Conservation (phyloP, 2,113 vertebrate genomes). For the cat (Felis catus) region F.catus_Fca126_mat1.0 CM031420.1:89836001-89836500, state of each 20-base stretch:
- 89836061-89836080: background rate
- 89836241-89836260: background rate
- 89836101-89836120: background rate
- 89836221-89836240: background rate
- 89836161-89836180: background rate
- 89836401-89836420: background rate
- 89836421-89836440: slow-evolving; percentile 12
- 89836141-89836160: background rate
- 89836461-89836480: background rate
- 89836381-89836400: background rate
- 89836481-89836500: background rate
- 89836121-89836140: background rate
- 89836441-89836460: background rate
- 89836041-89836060: background rate
- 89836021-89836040: background rate
- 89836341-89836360: background rate
- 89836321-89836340: background rate
- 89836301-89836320: background rate
- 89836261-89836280: background rate
- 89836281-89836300: background rate
- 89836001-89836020: background rate
- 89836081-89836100: background rate
- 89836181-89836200: background rate
- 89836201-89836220: background rate
- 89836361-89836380: slow-evolving; percentile 3